Evolutionary conservation across 2,888 invertebrate species (phyloP).

Genomic region (Drosophila quasianomalipes): DNA sequence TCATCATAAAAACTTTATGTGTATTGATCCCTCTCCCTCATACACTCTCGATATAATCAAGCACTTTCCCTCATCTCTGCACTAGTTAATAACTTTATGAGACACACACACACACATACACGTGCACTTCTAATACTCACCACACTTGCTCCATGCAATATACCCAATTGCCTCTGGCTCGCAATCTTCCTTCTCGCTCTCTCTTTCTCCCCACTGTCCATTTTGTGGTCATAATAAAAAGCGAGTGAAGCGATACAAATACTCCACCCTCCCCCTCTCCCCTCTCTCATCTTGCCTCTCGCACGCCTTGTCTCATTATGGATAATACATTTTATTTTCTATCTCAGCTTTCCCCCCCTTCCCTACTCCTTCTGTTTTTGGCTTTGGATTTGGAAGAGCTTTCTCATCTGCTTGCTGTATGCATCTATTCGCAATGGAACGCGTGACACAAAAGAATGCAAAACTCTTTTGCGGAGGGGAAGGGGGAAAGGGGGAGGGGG

Average conservation of each 20-base stretch:
- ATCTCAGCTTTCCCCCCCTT: conserved; percentile 10
- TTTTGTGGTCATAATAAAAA: conserved; percentile 55
- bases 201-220: conserved; percentile 5
- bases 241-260: conserved; percentile 54
- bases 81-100: conserved; percentile 72
- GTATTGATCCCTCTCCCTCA: neutral
- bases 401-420: conserved; percentile 35
- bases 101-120: conserved; percentile 22
- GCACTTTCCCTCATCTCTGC: conserved; percentile 53
- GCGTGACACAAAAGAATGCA: conserved; percentile 81
- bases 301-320: conserved; percentile 67
- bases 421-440: conserved; percentile 49
- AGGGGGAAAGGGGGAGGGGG: neutral
- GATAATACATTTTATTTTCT: conserved; percentile 76
- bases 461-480: conserved; percentile 53
- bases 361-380: conserved; percentile 3
- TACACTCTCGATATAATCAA: conserved; percentile 5
- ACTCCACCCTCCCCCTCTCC: conserved; percentile 56
- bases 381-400: conserved; percentile 31
- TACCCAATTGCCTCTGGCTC: conserved; percentile 47
- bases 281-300: conserved; percentile 46
- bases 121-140: conserved; percentile 7
- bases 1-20: conserved; percentile 39
- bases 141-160: conserved; percentile 34
- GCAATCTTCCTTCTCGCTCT: conserved; percentile 22